Base-by-base conservation (phyloP, 2,888 invertebrate species). In the Xanthia icteritia region DNA sequence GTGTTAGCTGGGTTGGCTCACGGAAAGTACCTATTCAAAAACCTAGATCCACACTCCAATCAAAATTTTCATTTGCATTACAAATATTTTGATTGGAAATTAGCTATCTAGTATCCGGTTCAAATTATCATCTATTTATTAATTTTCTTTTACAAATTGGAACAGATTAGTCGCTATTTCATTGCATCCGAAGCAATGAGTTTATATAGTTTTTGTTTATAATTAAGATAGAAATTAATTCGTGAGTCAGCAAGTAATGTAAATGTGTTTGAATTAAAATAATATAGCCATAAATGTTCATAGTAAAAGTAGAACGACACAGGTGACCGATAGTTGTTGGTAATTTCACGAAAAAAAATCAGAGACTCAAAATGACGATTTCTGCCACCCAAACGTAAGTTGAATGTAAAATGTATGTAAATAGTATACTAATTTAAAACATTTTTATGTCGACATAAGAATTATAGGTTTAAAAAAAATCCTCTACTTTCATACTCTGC, bases 211-310 rank as follows among this genome's bases (percentile, higher is more conserved):
- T 76, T 63, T 58, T 31, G 27, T 63, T 76, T 67, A 31, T 68
- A 79, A 67, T 58, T 58, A 45, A 36, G 13, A 15, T 17, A 76
- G 11, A 73, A 36, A 36, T 80, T 4, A 51, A 23, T 31, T 48
- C 9, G 15, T 79, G 56, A 63, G n/a, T 45, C 6, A 61, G 31
- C n/a, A 58, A 36, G 48, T 51, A n/a, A 39, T n/a, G 9, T 31
- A 60, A 80, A 70, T 81, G 48, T 56, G n/a, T 51, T 51, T 39
- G 0, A 58, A 71, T 63, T 71, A 71, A 81, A 81, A 68, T 58
- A 48, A 79, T 48, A 20, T 27, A 66, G 58, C 31, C 31, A 80
- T 81, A 15, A 63, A 76, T 80, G 1, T 60, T 65, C 0, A n/a
- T 13, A 13, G 39, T 75, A 69, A 75, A 76, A 81, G 61, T 70